Conservation (phyloP, 2,888 invertebrate genomes). For the Selenia dentaria region DNA sequence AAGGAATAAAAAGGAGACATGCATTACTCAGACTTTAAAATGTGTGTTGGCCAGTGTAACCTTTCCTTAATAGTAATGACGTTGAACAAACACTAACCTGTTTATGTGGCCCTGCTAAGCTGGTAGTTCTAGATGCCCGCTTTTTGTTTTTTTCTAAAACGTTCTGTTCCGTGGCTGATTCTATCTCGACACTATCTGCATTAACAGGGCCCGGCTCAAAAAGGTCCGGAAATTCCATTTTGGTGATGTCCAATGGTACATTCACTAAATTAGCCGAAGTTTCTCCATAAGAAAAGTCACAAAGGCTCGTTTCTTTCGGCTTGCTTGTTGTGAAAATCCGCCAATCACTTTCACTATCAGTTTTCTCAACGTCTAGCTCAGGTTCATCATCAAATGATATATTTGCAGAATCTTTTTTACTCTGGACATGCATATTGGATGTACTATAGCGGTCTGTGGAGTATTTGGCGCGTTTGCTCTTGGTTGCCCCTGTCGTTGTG, state of each 20-base stretch:
- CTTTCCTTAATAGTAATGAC: background rate
- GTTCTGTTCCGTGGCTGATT: constrained; percentile 35
- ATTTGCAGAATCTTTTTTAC: constrained; percentile 5
- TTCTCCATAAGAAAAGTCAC: constrained; percentile 68
- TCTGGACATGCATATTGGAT: constrained; percentile 6
- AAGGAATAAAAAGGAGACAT: too few species aligned
- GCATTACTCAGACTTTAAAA: too few species aligned
- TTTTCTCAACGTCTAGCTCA: constrained; percentile 57
- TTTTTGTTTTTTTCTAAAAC: constrained; percentile 48
- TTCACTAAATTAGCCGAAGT: constrained; percentile 49
- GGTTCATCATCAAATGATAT: constrained; percentile 8
- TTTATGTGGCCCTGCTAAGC: constrained; percentile 41
- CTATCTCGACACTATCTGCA: constrained; percentile 48
- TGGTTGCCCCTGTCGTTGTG: constrained; percentile 31
- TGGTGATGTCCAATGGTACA: constrained; percentile 42
- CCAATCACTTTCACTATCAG: constrained; percentile 62
- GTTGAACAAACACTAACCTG: constrained; percentile 21
- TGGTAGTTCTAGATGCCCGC: constrained; percentile 45
- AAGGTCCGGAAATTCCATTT: constrained; percentile 56
- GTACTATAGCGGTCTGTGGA: background rate
- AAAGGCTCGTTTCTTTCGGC: constrained; percentile 54
- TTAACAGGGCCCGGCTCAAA: constrained; percentile 51
- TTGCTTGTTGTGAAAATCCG: constrained; percentile 45
- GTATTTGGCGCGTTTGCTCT: constrained; percentile 9
- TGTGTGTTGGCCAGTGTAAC: too few species aligned